A percentile compares a stretch with the other conserved stretches of the same genome.
Evolutionary conservation across 2,888 invertebrate species (phyloP).

Genomic region (Epicampocera succincta): DNA sequence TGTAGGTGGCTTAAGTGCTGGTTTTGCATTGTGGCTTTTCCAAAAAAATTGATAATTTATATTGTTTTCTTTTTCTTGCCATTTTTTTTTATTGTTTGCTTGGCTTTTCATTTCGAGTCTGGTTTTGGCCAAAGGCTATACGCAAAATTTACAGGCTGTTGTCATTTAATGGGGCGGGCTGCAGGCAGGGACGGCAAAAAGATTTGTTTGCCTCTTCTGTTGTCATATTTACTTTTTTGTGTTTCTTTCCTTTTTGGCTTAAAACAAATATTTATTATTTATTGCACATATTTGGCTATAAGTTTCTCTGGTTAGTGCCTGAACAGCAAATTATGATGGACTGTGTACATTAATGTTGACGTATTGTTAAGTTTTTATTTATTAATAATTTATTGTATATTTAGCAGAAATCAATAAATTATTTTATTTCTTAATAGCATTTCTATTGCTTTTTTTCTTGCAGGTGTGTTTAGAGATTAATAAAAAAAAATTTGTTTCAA

Average conservation of each 20-base stretch:
- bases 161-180: conserved; percentile 23
- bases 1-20: conserved; percentile 13
- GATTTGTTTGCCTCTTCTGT: conserved; percentile 20
- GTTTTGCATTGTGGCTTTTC: conserved; percentile 27
- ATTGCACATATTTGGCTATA: conserved; percentile 33
- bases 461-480: conserved; percentile 60
- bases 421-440: conserved; percentile 14
- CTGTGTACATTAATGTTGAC: conserved; percentile 62
- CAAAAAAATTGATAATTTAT: conserved; percentile 13
- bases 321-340: conserved; percentile 66
- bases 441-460: conserved; percentile 39
- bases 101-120: conserved; percentile 32
- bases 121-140: conserved; percentile 27
- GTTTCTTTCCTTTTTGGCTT: background rate
- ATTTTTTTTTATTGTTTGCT: background rate
- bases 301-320: conserved; percentile 14
- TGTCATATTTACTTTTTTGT: background rate
- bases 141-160: conserved; percentile 5
- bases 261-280: conserved; percentile 32
- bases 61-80: conserved; percentile 6
- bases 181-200: conserved; percentile 29
- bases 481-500: conserved; percentile 27
- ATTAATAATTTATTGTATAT: conserved; percentile 60
- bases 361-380: conserved; percentile 57
- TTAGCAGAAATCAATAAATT: conserved; percentile 50